A percentile compares a stretch with the other conserved stretches of the same genome.
phyloP scores from a whole-genome alignment of 2,888 invertebrate species.

The Philereme transversata region DNA sequence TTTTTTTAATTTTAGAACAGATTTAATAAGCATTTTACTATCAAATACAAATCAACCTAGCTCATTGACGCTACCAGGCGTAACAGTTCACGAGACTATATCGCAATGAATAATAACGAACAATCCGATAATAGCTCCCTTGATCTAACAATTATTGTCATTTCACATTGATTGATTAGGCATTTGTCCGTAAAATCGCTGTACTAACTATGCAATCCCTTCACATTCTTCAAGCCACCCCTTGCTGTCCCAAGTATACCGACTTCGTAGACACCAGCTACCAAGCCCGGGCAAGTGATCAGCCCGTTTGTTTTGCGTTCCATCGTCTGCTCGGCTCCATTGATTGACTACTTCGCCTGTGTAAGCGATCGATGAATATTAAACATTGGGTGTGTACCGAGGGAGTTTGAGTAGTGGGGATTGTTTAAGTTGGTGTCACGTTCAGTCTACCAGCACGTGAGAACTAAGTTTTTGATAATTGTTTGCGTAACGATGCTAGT shows the following conservation, averaged over 20 bases:
- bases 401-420: conserved; percentile 19
- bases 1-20: too few species aligned
- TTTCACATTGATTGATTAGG: too few species aligned
- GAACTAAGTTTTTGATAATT: conserved; percentile 19
- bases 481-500: conserved; percentile 2
- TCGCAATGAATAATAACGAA: too few species aligned
- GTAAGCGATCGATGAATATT: conserved; percentile 51
- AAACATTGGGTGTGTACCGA: conserved; percentile 45
- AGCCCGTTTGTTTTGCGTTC: conserved; percentile 51
- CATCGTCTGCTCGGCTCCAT: conserved; percentile 47
- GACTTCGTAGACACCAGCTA: conserved; percentile 18
- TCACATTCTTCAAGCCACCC: too few species aligned
- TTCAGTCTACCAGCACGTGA: conserved; percentile 17
- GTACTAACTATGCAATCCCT: too few species aligned
- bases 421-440: conserved; percentile 26
- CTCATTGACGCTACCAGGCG: too few species aligned
- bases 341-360: conserved; percentile 59
- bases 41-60: too few species aligned
- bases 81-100: too few species aligned
- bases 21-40: too few species aligned
- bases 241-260: not conserved
- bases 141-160: too few species aligned
- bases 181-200: too few species aligned
- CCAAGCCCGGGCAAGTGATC: conserved; percentile 49
- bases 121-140: too few species aligned